Base-by-base conservation (phyloP, 2,797 vertebrate species). In the Phyllotis vaccarum region DNA sequence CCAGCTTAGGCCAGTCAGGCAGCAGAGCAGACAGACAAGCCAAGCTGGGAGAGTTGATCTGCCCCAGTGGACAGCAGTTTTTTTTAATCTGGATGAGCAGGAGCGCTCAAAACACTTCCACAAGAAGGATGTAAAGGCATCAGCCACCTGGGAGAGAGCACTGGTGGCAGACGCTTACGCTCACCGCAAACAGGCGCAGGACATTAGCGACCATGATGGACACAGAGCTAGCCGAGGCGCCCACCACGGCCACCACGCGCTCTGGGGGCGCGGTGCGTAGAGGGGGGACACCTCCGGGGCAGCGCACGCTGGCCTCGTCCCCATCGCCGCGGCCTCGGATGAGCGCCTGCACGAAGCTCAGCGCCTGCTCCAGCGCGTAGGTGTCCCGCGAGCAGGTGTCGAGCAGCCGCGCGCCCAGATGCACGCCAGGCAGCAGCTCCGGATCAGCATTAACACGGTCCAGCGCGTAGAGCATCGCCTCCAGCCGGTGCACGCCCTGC, bases 181-280 rank as follows among this genome's bases (percentile, higher is more conserved):
- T 99, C 97, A 99, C 99, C 97, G 99, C 99, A 1, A 99, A 99
- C 62, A 99, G 98, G 2, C 99, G 97, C 94, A 99, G 98, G 79
- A 99, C 99, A 43, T 99, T 99, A 98, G 99, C 99, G 95, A 99
- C 99, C 99, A 99, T 99, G 98, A 99, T 99, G 97, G 99, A 99
- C 76, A 99, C 99, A 0, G 99, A 99, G 91, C 99, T 99, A 94
- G 99, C 99, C 0, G 99, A 99, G 0, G 99, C 99, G 0, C 99
- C 99, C 24, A 99, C 99, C 27, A 99, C 99, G 0, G 99, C 99
- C 86, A 99, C 99, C 75, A 99, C 98, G 0, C 99, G 98, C 97
- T 99, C 99, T 68, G 99, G 99, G 0, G 99, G 99, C 43, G 98
- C 99, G 4, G 99, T 97, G 49, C 99, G 98, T 91, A 99, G 95